Evolutionary conservation across 2,797 vertebrate species (phyloP).

Genomic region (Helostoma temminkii): DNA sequence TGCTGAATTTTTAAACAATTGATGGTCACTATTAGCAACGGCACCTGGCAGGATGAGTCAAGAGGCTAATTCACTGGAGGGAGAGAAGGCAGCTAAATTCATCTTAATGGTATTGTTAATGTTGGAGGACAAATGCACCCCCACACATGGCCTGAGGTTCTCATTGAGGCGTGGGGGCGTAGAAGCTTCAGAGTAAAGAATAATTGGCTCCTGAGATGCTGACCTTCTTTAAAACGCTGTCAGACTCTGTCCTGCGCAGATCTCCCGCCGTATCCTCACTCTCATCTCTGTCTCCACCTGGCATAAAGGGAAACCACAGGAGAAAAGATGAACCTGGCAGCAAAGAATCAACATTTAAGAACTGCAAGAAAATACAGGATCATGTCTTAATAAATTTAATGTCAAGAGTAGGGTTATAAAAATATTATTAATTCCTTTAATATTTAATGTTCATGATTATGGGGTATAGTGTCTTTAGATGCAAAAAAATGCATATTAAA

Average conservation of each 20-base stretch:
- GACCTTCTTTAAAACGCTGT: slow-evolving; percentile 97
- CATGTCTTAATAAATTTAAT: neutral
- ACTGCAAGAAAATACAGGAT: neutral
- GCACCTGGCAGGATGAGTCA: slow-evolving; percentile 62
- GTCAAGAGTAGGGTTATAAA: neutral
- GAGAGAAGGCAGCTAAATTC: slow-evolving; percentile 51
- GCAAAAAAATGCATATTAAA: no score
- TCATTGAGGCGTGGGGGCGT: slow-evolving; percentile 23
- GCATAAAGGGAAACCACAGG: slow-evolving; percentile 35
- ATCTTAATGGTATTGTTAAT: slow-evolving; percentile 62
- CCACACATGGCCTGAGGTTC: slow-evolving; percentile 49
- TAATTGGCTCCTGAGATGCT: slow-evolving; percentile 42
- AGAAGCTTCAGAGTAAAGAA: slow-evolving; percentile 25
- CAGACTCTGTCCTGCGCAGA: slow-evolving; percentile 95
- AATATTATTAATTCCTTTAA: no score
- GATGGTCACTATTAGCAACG: slow-evolving; percentile 66
- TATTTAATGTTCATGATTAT: no score
- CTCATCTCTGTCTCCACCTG: slow-evolving; percentile 93
- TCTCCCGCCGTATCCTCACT: slow-evolving; percentile 88
- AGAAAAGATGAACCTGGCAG: slow-evolving; percentile 3
- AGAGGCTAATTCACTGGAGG: slow-evolving; percentile 67
- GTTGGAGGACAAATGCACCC: slow-evolving; percentile 52
- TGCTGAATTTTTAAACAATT: slow-evolving; percentile 48
- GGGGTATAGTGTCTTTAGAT: no score
- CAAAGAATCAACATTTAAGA: neutral